A percentile compares a stretch with the other conserved stretches of the same genome.
Evolutionary conservation across 2,797 vertebrate genomes (phyloP).

Genomic region (Bufotes viridis): DNA sequence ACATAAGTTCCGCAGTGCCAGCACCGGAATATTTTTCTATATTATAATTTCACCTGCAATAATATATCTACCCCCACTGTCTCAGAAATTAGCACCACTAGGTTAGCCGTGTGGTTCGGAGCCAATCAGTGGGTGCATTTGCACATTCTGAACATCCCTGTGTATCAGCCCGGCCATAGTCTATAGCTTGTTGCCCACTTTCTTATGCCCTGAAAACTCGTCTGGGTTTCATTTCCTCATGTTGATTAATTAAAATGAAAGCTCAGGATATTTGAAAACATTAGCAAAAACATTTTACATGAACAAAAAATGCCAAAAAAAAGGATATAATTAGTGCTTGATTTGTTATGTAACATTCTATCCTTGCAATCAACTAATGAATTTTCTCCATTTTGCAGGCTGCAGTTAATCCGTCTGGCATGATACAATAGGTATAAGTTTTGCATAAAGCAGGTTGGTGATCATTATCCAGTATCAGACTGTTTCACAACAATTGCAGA

Average conservation of each 20-base stretch:
- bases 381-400: constrained; percentile 35
- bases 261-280: constrained; percentile 6
- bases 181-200: neutral
- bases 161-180: neutral
- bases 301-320: neutral
- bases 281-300: neutral
- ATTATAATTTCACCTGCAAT: too few species aligned
- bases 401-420: constrained; percentile 49
- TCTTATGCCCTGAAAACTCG: neutral
- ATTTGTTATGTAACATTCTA: constrained; percentile 52
- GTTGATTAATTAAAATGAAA: constrained; percentile 15
- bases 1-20: too few species aligned
- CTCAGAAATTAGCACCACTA: neutral
- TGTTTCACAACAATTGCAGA: neutral
- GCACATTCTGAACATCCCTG: neutral
- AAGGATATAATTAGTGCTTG: constrained; percentile 33
- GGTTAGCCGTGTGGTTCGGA: neutral
- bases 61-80: too few species aligned
- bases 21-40: too few species aligned
- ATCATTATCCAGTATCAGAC: constrained; percentile 3
- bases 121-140: neutral
- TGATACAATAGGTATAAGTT: constrained; percentile 49
- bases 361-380: constrained; percentile 62
- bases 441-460: constrained; percentile 8
- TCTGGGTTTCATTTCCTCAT: neutral